A percentile compares a stretch with the other conserved stretches of the same genome.
phyloP scores from a whole-genome alignment of 2,888 invertebrate species.

The Drosophila subsilvestris region DNA sequence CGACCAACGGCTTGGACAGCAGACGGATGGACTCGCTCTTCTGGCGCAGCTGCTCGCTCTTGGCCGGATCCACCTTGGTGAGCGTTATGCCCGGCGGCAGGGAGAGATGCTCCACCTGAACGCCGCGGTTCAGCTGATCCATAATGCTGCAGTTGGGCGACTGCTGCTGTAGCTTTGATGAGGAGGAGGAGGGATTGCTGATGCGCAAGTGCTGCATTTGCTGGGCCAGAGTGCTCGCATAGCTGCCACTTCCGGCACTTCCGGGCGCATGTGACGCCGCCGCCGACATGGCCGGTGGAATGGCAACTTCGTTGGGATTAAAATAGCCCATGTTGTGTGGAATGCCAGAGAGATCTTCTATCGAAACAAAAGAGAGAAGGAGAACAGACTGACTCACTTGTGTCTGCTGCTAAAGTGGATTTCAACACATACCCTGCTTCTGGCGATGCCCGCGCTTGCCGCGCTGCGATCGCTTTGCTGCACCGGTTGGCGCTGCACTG shows the following conservation, averaged over 20 bases:
- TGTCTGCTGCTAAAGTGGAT: neutral
- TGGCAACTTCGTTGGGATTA: slow-evolving; percentile 79
- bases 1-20: slow-evolving; percentile 78
- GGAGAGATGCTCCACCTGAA: slow-evolving; percentile 87
- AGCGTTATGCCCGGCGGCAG: slow-evolving; percentile 93
- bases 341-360: slow-evolving; percentile 78
- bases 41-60: slow-evolving; percentile 82
- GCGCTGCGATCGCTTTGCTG: slow-evolving; percentile 64
- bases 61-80: slow-evolving; percentile 88
- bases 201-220: slow-evolving; percentile 78
- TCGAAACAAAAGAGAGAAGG: neutral
- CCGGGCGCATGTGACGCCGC: slow-evolving; percentile 5
- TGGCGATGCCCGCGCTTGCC: slow-evolving; percentile 66
- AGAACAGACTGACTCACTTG: too few relatives aligned
- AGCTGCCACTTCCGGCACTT: slow-evolving; percentile 48
- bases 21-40: slow-evolving; percentile 83
- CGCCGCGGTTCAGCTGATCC: slow-evolving; percentile 84
- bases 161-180: slow-evolving; percentile 35
- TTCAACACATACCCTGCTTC: slow-evolving; percentile 61
- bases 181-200: slow-evolving; percentile 37
- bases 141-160: slow-evolving; percentile 82
- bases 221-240: slow-evolving; percentile 73
- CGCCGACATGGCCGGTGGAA: slow-evolving; percentile 54
- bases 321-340: slow-evolving; percentile 82
- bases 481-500: neutral